phyloP scores from a whole-genome alignment of 2,797 vertebrate species.

The Limosa lapponica region DNA sequence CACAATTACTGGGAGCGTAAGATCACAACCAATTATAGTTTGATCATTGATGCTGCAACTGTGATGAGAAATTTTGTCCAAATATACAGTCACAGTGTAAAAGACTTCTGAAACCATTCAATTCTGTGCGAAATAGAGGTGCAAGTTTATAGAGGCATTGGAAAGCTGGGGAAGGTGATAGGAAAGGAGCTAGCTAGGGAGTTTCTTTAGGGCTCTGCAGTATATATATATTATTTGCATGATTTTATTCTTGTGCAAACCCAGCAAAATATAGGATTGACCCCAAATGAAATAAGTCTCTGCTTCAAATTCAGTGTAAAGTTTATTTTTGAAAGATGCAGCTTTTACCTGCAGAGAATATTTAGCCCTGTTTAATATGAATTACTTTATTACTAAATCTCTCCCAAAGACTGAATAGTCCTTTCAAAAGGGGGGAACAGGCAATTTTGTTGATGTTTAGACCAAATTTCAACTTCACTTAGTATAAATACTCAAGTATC shows the following conservation, averaged over 20 bases:
- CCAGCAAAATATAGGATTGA: slow-evolving; percentile 45
- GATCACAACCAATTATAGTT: slow-evolving; percentile 56
- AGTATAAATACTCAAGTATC: neutral
- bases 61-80: slow-evolving; percentile 11
- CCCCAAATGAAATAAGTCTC: neutral
- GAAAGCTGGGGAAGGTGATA: slow-evolving; percentile 18
- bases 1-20: slow-evolving; percentile 33
- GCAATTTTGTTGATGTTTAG: neutral
- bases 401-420: neutral
- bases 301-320: slow-evolving; percentile 3
- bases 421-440: neutral
- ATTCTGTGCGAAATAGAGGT: neutral
- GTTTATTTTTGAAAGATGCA: neutral
- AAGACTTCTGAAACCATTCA: slow-evolving; percentile 36
- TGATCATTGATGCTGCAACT: neutral
- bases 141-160: neutral
- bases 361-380: neutral
- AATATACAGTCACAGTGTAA: neutral
- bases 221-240: slow-evolving; percentile 41
- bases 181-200: neutral
- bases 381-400: neutral
- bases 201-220: neutral
- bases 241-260: slow-evolving; percentile 22
- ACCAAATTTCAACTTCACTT: neutral
- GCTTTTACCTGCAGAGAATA: neutral